These are phyloP conservation scores for Pogonomyrmex barbatus DNA, from an alignment of 1,140 invertebrate species.

Conservation along the genomic window DNA sequence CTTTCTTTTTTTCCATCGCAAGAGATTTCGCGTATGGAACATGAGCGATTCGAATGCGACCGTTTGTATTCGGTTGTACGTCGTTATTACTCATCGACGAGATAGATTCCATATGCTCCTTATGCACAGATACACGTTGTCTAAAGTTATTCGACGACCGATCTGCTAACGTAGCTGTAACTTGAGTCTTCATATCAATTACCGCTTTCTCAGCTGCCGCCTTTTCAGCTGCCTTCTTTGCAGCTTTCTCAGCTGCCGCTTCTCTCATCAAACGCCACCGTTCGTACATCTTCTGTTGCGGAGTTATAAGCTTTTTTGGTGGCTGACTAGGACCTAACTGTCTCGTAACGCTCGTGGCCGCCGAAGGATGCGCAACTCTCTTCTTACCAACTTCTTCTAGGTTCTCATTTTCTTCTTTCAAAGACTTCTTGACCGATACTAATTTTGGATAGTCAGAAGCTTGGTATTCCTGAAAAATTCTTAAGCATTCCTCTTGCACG, in stretches of 20 bases:
- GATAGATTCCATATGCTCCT: conserved; percentile 34
- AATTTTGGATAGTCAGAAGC: conserved; percentile 79
- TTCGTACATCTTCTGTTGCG: conserved; percentile 83
- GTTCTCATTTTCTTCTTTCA: conserved; percentile 73
- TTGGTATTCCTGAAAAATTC: conserved; percentile 89
- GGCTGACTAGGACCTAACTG: conserved; percentile 77
- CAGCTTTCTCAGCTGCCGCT: conserved; percentile 77
- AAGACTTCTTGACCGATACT: conserved; percentile 64
- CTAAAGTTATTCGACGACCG: neutral
- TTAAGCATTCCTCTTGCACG: conserved; percentile 90
- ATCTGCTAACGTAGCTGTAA: conserved; percentile 32
- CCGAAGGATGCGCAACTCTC: conserved; percentile 83
- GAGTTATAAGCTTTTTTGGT: conserved; percentile 78
- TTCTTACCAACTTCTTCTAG: conserved; percentile 80
- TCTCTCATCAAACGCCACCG: conserved; percentile 82
- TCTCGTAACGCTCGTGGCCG: conserved; percentile 70
- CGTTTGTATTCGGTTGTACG: conserved; percentile 80
- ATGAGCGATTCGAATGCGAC: conserved; percentile 87
- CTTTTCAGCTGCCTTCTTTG: conserved; percentile 64
- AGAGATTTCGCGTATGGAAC: conserved; percentile 88
- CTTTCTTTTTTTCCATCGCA: conserved; percentile 87
- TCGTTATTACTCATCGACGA: conserved; percentile 65
- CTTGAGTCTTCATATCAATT: conserved; percentile 32
- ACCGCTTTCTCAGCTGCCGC: conserved; percentile 58
- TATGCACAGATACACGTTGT: conserved; percentile 7